A percentile compares a stretch with the other conserved stretches of the same genome.
Conservation (phyloP, 2,113 vertebrate species). For the Picathartes gymnocephalus region DNA sequence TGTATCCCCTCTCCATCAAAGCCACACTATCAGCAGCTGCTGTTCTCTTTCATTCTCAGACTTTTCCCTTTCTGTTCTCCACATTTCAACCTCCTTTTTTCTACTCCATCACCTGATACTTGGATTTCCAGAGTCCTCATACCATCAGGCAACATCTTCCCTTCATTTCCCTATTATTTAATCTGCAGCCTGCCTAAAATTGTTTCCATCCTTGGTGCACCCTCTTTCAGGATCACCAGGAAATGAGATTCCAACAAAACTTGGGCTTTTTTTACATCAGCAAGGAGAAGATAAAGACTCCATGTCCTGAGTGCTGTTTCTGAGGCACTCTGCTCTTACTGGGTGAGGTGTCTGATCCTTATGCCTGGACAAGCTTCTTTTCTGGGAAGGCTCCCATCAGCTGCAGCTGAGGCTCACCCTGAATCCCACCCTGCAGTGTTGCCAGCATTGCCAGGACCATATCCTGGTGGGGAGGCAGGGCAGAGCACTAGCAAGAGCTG, state of each 20-base stretch:
- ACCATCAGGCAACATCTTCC: not conserved
- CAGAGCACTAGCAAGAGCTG: not conserved
- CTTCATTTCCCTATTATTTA: not conserved
- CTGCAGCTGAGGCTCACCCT: not conserved
- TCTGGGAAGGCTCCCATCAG: not conserved
- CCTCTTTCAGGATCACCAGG: not conserved
- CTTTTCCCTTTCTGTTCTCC: not conserved
- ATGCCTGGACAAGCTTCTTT: not conserved
- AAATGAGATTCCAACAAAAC: not conserved
- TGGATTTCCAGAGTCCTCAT: not conserved
- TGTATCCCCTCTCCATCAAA: conserved; percentile 23
- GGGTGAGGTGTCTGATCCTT: not conserved
- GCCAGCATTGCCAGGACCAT: not conserved
- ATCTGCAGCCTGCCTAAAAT: not conserved
- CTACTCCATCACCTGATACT: not conserved
- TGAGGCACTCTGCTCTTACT: not conserved
- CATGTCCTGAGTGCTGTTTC: not conserved
- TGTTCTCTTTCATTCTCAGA: not conserved
- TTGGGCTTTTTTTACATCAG: not conserved
- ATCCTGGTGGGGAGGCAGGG: not conserved
- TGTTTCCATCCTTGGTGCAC: not conserved
- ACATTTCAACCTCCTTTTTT: not conserved
- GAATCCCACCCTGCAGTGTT: not conserved
- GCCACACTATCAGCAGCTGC: not conserved
- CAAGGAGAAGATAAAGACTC: not conserved